These are phyloP conservation scores for Takifugu rubripes DNA, from an alignment of 2,797 vertebrate species.

Conservation along the genomic window DNA sequence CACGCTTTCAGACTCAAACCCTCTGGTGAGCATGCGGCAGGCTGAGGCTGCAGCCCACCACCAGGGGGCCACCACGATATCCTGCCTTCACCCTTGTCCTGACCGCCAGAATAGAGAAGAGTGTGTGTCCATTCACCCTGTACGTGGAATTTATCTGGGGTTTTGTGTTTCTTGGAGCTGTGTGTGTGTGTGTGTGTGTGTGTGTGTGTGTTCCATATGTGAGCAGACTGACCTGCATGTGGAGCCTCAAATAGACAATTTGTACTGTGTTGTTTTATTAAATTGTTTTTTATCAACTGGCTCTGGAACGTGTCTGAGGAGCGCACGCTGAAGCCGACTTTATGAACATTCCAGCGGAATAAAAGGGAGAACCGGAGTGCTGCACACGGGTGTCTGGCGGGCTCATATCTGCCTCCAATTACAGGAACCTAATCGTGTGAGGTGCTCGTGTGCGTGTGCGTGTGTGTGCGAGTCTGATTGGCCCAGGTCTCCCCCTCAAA, in stretches of 20 bases:
- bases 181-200: constrained; percentile 28
- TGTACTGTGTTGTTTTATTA: constrained; percentile 59
- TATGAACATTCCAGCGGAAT: too few relatives aligned
- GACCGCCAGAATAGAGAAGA: background rate
- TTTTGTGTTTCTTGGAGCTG: constrained; percentile 1
- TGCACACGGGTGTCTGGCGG: too few relatives aligned
- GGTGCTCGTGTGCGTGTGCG: too few relatives aligned
- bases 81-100: background rate
- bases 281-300: constrained; percentile 6
- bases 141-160: too few relatives aligned
- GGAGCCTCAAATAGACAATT: constrained; percentile 32
- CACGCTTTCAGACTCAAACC: constrained; percentile 1
- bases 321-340: too few relatives aligned
- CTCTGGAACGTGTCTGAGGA: too few relatives aligned
- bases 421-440: too few relatives aligned
- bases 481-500: too few relatives aligned
- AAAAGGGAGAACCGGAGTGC: too few relatives aligned
- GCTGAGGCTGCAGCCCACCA: background rate
- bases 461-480: too few relatives aligned
- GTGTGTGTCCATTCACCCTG: constrained; percentile 23
- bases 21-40: background rate
- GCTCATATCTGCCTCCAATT: too few relatives aligned
- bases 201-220: constrained; percentile 13
- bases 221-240: constrained; percentile 35
- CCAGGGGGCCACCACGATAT: background rate